phyloP scores from a whole-genome alignment of 2,888 invertebrate species.

The Osmoderma eremita region DNA sequence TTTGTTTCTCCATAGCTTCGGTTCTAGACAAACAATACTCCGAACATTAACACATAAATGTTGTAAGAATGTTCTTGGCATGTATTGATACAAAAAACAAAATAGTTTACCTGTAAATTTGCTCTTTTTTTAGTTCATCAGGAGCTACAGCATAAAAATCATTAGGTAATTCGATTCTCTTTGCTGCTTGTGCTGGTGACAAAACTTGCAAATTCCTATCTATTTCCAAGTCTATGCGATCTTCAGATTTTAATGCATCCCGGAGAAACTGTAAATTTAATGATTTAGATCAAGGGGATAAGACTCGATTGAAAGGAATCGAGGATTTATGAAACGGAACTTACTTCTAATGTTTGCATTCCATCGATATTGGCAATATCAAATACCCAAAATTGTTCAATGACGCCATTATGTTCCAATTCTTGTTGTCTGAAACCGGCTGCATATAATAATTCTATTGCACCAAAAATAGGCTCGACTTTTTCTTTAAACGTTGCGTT shows the following conservation, averaged over 20 bases:
- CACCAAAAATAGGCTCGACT: conserved; percentile 82
- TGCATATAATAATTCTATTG: conserved; percentile 81
- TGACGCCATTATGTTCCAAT: conserved; percentile 68
- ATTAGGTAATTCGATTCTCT: conserved; percentile 76
- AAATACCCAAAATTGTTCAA: conserved; percentile 77
- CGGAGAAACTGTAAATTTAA: conserved; percentile 69
- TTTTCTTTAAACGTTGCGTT: conserved; percentile 84
- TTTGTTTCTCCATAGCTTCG: conserved; percentile 81
- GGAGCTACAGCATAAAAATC: conserved; percentile 85
- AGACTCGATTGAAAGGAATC: too few species aligned
- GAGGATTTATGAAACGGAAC: too few species aligned
- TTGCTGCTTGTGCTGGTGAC: conserved; percentile 78
- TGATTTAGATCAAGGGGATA: too few species aligned
- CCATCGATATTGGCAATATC: conserved; percentile 68
- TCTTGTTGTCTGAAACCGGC: conserved; percentile 80
- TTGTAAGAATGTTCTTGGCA: not conserved
- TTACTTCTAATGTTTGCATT: conserved; percentile 68
- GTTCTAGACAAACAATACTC: conserved; percentile 64
- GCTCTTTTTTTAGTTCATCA: conserved; percentile 87
- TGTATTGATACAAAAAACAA: too few species aligned
- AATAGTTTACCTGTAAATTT: conserved; percentile 73
- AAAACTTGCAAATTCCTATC: conserved; percentile 89
- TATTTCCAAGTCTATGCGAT: conserved; percentile 83
- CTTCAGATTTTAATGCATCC: conserved; percentile 82
- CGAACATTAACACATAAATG: not conserved